phyloP scores from a whole-genome alignment of 1,140 invertebrate species.

The Lepidurus arcticus region DNA sequence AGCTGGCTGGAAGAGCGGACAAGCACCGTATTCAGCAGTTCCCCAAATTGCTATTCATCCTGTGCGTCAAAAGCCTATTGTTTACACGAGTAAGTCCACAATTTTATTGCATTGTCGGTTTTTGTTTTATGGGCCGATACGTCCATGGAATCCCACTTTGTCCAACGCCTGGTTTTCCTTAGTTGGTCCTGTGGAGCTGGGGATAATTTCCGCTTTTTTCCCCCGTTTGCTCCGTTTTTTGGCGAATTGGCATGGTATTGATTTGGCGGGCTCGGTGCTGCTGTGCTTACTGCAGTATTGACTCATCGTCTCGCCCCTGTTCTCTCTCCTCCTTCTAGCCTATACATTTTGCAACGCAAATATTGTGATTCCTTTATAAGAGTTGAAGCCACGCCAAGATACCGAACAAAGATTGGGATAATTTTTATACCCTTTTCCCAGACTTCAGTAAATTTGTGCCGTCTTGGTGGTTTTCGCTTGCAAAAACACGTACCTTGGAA shows the following conservation, averaged over 20 bases:
- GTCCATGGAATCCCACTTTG: not conserved
- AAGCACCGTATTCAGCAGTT: conserved; percentile 13
- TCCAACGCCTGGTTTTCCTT: not conserved
- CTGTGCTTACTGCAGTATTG: conserved; percentile 21
- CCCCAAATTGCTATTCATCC: conserved; percentile 13
- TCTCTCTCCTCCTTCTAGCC: not conserved
- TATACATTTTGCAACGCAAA: not conserved
- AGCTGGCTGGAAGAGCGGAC: conserved; percentile 20
- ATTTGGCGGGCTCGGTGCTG: conserved; percentile 1
- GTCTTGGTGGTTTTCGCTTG: not conserved
- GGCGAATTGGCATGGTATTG: not conserved
- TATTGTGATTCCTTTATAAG: not conserved
- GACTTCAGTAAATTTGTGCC: not conserved
- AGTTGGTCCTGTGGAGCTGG: not conserved
- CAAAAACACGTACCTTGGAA: not conserved
- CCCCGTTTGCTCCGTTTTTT: not conserved
- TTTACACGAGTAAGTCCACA: conserved; percentile 11
- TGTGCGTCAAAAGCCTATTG: conserved; percentile 15
- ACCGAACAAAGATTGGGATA: not conserved
- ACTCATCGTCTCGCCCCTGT: not conserved
- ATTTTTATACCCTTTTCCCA: not conserved
- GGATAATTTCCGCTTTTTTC: not conserved
- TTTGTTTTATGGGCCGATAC: not conserved
- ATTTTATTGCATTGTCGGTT: not conserved
- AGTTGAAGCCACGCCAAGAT: not conserved